A percentile compares a stretch with the other conserved stretches of the same genome.
These are phyloP conservation scores for Noctilio leporinus DNA, from an alignment of 2,113 vertebrate species.

Conservation along the genomic window DNA sequence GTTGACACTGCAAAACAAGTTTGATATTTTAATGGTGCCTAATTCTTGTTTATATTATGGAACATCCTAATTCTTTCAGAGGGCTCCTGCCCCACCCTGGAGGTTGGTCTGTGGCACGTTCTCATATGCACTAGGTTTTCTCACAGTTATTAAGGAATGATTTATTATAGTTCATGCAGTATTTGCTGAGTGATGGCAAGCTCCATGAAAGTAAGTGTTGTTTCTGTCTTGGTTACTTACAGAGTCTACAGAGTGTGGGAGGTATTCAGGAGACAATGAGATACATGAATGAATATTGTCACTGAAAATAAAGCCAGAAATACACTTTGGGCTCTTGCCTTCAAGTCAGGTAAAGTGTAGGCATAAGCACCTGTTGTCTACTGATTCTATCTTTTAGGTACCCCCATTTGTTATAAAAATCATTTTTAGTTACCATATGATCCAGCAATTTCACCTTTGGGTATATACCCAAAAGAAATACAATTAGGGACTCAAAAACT, in stretches of 20 bases:
- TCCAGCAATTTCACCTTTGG: neutral
- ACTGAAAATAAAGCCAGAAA: neutral
- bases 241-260: neutral
- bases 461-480: neutral
- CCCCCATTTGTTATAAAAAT: neutral
- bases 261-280: neutral
- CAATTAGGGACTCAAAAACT: neutral
- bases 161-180: neutral
- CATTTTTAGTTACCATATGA: neutral
- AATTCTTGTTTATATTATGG: neutral
- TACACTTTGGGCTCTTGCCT: neutral
- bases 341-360: neutral
- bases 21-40: neutral
- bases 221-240: neutral
- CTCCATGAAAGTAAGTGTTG: neutral
- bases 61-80: neutral
- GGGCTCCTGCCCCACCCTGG: neutral
- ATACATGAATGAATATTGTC: neutral
- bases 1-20: slow-evolving; percentile 38
- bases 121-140: neutral
- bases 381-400: neutral
- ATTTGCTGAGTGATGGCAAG: neutral
- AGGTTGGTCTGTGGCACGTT: neutral
- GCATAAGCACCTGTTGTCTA: neutral
- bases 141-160: neutral